Base-by-base conservation (phyloP, 1,140 invertebrate species). In the Parasteatoda tepidariorum region DNA sequence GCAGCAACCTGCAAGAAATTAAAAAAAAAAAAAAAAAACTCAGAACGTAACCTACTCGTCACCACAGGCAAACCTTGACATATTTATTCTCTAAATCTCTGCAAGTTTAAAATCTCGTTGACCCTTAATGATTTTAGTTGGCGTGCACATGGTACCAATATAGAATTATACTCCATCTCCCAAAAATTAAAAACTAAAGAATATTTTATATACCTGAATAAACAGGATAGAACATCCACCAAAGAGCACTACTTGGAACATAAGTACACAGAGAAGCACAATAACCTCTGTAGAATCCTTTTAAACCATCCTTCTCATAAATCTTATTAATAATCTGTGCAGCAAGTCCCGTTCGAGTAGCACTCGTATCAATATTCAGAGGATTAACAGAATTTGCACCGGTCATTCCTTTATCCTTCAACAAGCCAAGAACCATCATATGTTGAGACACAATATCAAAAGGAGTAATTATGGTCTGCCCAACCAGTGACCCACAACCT, bases 361-460 rank as follows among this genome's bases (percentile, higher is more conserved):
- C 62, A 64, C 91, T 89, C 48, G 85, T 87, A 18, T 87, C 75
- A 59, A 90, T 88, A 31, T 87, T 87, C 13, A 90, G 84, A 54
- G 88, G 88, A 78, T 90, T 89, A 30, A 87, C 1, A 2, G 38
- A 48, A 9, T 13, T 9, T 86, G 34, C 18, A 62, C 38, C 57
- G 22, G 64, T 30, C 26, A 28, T 22, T 2, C 30, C 66, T 30
- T 81, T 78, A 33, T 70, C 48, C 34, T 26, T 73, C 24, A 61
- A 28, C 24, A 83, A 73, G 2, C 96, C 96, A 26, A 98, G 90
- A 85, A 99, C 93, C 97, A 99, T 99, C 67, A 98, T 92, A 89
- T 99, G 97, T 87, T 99, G 97, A 87, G 96, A 97, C 34, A 99
- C 91, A 34, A 99, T 94, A 90, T 99, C 97, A 89, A 99, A 97